Conservation (phyloP, 2,113 vertebrate species). For the Ctenodactylus gundi region DNA sequence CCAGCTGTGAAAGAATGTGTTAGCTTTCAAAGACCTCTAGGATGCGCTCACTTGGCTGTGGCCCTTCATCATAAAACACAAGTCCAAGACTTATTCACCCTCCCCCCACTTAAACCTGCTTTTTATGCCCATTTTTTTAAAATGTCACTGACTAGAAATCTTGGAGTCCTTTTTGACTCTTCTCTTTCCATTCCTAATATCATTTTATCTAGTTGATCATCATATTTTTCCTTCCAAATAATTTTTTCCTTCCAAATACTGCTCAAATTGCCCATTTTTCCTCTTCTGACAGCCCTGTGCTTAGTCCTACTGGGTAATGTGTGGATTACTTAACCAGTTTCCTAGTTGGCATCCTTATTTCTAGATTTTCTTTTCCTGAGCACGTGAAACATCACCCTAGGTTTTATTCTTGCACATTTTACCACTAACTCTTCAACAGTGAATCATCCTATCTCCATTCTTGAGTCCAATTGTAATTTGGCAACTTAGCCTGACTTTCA, state of each 20-base stretch:
- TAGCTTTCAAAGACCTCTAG: neutral
- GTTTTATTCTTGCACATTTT: neutral
- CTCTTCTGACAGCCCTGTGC: neutral
- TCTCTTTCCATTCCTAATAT: neutral
- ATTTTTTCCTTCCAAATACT: neutral
- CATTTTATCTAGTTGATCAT: neutral
- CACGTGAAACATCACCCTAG: neutral
- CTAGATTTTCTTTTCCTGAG: neutral
- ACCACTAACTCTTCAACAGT: neutral
- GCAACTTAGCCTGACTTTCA: neutral
- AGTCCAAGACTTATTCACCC: neutral
- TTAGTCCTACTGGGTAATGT: neutral
- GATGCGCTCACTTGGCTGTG: neutral
- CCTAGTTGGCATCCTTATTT: neutral
- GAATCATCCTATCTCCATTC: neutral
- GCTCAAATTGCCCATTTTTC: neutral
- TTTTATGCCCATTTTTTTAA: neutral
- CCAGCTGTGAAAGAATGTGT: neutral
- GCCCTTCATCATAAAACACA: slow-evolving; percentile 1
- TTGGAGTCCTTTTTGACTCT: neutral
- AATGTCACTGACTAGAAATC: neutral
- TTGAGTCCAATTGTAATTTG: neutral
- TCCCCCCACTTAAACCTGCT: neutral
- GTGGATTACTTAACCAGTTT: neutral
- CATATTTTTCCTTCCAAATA: neutral